Conservation (phyloP, 35 echinoderm and acorn worm genomes). For the Stichopus chloronotus region DNA sequence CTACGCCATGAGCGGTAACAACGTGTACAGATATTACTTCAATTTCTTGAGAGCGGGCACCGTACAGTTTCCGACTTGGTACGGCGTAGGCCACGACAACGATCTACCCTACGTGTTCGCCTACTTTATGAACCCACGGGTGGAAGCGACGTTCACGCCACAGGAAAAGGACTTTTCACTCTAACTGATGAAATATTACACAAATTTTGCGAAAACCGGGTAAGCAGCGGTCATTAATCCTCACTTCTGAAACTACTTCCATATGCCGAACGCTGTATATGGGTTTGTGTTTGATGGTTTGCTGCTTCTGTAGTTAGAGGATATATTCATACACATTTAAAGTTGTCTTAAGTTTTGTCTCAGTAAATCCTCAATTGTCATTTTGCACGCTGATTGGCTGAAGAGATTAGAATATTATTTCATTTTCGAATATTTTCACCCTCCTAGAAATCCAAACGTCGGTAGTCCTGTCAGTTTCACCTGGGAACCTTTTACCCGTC, state of each 20-base stretch:
- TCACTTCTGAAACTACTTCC: background rate
- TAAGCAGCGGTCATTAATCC: slow-evolving; percentile 30
- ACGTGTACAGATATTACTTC: slow-evolving; percentile 70
- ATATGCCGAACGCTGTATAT: background rate
- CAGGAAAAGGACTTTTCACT: slow-evolving; percentile 69
- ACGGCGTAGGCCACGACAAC: slow-evolving; percentile 63
- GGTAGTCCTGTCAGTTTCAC: background rate
- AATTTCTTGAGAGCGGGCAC: slow-evolving; percentile 56
- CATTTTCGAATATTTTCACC: no score
- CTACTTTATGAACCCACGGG: slow-evolving; percentile 6
- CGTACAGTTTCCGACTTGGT: slow-evolving; percentile 39
- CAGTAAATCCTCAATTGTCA: no score
- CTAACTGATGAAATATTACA: slow-evolving; percentile 72
- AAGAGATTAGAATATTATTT: no score
- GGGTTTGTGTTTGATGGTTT: no score
- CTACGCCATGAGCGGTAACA: slow-evolving; percentile 43
- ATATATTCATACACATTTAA: no score
- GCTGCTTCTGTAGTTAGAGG: no score
- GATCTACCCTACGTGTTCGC: slow-evolving; percentile 66
- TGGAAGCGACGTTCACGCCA: background rate
- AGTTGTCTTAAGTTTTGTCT: no score
- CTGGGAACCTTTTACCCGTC: slow-evolving; percentile 43
- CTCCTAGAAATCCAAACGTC: slow-evolving; percentile 14
- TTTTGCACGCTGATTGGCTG: no score
- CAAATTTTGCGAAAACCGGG: slow-evolving; percentile 94